Evolutionary conservation across 2,888 invertebrate genomes (phyloP).

Genomic region (Ganaspis brasiliensis): DNA sequence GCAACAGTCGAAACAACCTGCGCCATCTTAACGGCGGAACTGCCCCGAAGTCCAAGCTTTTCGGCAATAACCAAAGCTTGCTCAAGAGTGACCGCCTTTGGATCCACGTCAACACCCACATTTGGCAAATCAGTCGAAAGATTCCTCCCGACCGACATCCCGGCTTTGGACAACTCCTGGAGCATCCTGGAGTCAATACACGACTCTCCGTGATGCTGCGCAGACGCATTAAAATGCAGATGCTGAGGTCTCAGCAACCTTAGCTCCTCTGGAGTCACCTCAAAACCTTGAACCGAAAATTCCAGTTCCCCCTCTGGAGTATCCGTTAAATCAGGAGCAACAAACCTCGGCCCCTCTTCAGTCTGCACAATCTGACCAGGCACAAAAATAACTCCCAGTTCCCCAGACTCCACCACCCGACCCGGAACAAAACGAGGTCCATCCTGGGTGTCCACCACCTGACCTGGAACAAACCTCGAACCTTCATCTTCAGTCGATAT

Average conservation of each 20-base stretch:
- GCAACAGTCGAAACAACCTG: slow-evolving; percentile 79
- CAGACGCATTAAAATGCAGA: slow-evolving; percentile 70
- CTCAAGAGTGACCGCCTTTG: slow-evolving; percentile 76
- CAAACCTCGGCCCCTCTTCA: slow-evolving; percentile 83
- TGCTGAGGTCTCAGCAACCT: slow-evolving; percentile 79
- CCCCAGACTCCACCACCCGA: slow-evolving; percentile 81
- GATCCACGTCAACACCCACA: slow-evolving; percentile 82
- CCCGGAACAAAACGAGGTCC: slow-evolving; percentile 85
- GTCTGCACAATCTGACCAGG: slow-evolving; percentile 82
- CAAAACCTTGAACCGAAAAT: slow-evolving; percentile 88
- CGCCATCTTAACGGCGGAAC: slow-evolving; percentile 79
- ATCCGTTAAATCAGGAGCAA: slow-evolving; percentile 86
- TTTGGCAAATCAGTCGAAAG: slow-evolving; percentile 84
- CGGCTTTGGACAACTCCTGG: slow-evolving; percentile 86
- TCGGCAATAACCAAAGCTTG: slow-evolving; percentile 76
- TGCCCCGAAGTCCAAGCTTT: slow-evolving; percentile 77
- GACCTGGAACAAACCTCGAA: slow-evolving; percentile 83
- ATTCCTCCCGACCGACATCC: slow-evolving; percentile 86
- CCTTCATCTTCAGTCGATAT: slow-evolving; percentile 84
- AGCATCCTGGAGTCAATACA: slow-evolving; percentile 86
- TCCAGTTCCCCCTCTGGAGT: slow-evolving; percentile 85
- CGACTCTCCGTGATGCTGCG: slow-evolving; percentile 82
- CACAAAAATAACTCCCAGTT: slow-evolving; percentile 80
- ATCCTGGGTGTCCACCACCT: slow-evolving; percentile 88
- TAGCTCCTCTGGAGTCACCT: slow-evolving; percentile 82